Conservation (phyloP, 2,888 invertebrate species). For the Tipula helvola region DNA sequence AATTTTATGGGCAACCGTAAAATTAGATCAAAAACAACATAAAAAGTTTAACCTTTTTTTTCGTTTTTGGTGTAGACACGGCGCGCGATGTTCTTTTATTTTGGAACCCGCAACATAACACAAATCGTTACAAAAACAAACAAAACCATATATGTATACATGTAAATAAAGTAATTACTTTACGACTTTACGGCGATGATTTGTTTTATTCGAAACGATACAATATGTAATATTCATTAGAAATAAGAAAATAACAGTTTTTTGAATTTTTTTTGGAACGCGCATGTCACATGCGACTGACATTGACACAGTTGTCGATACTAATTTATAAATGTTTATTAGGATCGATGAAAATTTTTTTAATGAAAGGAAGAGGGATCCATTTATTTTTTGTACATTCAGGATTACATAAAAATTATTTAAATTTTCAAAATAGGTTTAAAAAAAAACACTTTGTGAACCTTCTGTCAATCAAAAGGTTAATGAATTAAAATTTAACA, state of each 20-base stretch:
- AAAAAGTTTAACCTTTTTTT: background rate
- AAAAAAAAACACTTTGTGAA: background rate
- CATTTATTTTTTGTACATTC: background rate
- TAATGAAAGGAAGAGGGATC: background rate
- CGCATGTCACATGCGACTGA: constrained; percentile 7
- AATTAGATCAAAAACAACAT: background rate
- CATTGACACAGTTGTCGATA: constrained; percentile 9
- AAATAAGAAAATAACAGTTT: background rate
- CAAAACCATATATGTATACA: background rate
- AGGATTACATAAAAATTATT: background rate
- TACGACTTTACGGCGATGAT: background rate
- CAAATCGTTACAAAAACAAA: background rate
- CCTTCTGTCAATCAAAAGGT: background rate
- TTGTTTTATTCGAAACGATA: background rate
- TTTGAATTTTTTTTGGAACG: background rate
- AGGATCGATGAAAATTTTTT: background rate
- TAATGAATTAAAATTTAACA: background rate
- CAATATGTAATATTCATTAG: background rate
- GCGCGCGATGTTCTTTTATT: background rate
- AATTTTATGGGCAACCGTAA: constrained; percentile 6
- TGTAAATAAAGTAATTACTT: background rate
- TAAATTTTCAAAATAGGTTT: background rate
- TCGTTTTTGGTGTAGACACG: background rate
- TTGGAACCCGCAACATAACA: background rate
- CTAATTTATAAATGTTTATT: background rate